A percentile compares a stretch with the other conserved stretches of the same genome.
Conservation (phyloP, 2,888 invertebrate genomes). For the Liposcelis brunnea region DNA sequence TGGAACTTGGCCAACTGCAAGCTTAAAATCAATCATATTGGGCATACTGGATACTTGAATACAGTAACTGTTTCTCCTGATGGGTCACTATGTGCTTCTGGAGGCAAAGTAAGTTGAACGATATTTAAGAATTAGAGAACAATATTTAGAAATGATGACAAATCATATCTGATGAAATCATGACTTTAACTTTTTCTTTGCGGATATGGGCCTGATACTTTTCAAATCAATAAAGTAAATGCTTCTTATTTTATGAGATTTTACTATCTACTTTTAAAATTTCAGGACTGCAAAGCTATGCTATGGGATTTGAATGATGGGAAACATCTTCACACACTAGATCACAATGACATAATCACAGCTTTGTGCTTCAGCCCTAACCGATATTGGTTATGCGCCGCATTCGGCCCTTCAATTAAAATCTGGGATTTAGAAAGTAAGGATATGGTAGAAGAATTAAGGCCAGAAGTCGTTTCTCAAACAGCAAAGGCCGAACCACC, state of each 20-base stretch:
- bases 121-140: slow-evolving; percentile 8
- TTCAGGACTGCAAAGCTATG: slow-evolving; percentile 92
- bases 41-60: slow-evolving; percentile 94
- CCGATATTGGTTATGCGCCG: slow-evolving; percentile 98
- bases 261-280: slow-evolving; percentile 3
- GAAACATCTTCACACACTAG: slow-evolving; percentile 95
- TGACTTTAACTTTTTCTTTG: slow-evolving; percentile 14
- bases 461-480: slow-evolving; percentile 75
- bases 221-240: not conserved
- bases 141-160: slow-evolving; percentile 9
- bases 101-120: slow-evolving; percentile 63
- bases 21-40: slow-evolving; percentile 94
- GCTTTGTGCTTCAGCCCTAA: slow-evolving; percentile 98
- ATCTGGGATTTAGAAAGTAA: slow-evolving; percentile 99
- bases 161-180: slow-evolving; percentile 13
- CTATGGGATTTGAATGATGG: slow-evolving; percentile 99
- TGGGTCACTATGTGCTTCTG: slow-evolving; percentile 98
- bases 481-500: slow-evolving; percentile 77
- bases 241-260: not conserved
- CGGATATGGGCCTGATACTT: slow-evolving; percentile 21
- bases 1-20: slow-evolving; percentile 99
- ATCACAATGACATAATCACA: slow-evolving; percentile 96
- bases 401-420: slow-evolving; percentile 93
- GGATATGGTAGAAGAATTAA: slow-evolving; percentile 95
- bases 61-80: slow-evolving; percentile 98